A percentile compares a stretch with the other conserved stretches of the same genome.
phyloP scores from a whole-genome alignment of 2,797 vertebrate genomes.

The Labroides dimidiatus region DNA sequence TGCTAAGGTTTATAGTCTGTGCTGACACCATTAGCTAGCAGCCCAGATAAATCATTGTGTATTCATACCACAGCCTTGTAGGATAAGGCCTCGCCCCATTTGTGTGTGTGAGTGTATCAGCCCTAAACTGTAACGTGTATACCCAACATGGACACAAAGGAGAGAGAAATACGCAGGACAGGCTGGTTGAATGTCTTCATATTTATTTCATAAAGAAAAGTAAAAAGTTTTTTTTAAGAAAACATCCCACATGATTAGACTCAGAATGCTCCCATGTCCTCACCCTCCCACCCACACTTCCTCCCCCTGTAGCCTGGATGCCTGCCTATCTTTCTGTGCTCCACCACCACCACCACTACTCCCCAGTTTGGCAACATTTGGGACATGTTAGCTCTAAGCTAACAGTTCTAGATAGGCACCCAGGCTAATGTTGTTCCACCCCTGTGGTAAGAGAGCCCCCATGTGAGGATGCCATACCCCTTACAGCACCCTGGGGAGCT shows the following conservation, averaged over 20 bases:
- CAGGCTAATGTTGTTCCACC: constrained; percentile 59
- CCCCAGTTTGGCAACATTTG: constrained; percentile 77
- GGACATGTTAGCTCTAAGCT: constrained; percentile 63
- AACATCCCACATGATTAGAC: constrained; percentile 74
- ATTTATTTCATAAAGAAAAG: constrained; percentile 86
- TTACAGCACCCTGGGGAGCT: constrained; percentile 68
- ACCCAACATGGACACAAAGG: constrained; percentile 1
- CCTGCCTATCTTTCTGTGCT: constrained; percentile 63
- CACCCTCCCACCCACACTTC: constrained; percentile 10
- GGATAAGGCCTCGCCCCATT: not conserved
- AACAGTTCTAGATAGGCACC: constrained; percentile 69
- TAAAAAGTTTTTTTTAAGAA: constrained; percentile 82
- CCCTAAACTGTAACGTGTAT: not conserved
- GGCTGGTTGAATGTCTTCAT: constrained; percentile 73
- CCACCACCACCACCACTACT: constrained; percentile 68
- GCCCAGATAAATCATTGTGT: not conserved
- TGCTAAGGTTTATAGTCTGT: not conserved
- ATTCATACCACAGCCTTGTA: not conserved
- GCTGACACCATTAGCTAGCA: not conserved
- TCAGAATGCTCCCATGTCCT: constrained; percentile 43
- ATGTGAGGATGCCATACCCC: constrained; percentile 54
- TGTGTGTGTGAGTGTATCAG: not conserved
- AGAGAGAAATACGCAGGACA: constrained; percentile 41
- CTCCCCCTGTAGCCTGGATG: constrained; percentile 62
- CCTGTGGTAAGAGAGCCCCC: constrained; percentile 61